phyloP scores from a whole-genome alignment of 2,888 invertebrate species.

The Ernsta delagoae region DNA sequence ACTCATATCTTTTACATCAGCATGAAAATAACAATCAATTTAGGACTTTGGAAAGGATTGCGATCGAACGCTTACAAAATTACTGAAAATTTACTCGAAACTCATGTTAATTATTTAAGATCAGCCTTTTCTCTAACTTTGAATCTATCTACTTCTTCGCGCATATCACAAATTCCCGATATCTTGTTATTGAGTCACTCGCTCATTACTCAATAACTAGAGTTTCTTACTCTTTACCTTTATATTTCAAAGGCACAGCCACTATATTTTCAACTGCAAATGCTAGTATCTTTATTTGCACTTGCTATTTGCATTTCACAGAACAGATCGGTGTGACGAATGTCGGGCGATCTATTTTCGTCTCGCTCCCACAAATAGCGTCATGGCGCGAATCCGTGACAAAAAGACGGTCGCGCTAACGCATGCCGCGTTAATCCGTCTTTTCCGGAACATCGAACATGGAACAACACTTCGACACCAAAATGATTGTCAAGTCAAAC shows the following conservation, averaged over 20 bases:
- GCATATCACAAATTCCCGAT: no score
- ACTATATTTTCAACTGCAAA: slow-evolving; percentile 1
- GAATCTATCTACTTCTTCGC: no score
- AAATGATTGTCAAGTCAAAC: no score
- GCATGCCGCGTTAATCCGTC: slow-evolving; percentile 26
- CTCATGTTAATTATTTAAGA: no score
- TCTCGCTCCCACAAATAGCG: slow-evolving; percentile 11
- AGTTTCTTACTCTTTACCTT: not conserved
- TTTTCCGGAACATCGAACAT: slow-evolving; percentile 17
- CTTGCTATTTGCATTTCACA: slow-evolving; percentile 10
- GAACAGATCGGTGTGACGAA: slow-evolving; percentile 11
- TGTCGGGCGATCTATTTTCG: slow-evolving; percentile 11
- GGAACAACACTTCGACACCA: slow-evolving; percentile 3
- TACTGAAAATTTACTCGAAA: no score
- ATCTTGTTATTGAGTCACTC: no score
- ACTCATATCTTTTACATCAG: no score
- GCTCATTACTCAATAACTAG: no score
- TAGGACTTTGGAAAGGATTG: no score
- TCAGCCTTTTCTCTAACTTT: no score
- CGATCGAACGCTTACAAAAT: no score
- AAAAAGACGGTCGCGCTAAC: slow-evolving; percentile 3
- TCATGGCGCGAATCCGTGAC: slow-evolving; percentile 14
- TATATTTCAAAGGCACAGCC: not conserved
- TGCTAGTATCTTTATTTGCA: not conserved
- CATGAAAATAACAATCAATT: no score